Base-by-base conservation (phyloP, 2,888 invertebrate genomes). In the Desoria tigrina region DNA sequence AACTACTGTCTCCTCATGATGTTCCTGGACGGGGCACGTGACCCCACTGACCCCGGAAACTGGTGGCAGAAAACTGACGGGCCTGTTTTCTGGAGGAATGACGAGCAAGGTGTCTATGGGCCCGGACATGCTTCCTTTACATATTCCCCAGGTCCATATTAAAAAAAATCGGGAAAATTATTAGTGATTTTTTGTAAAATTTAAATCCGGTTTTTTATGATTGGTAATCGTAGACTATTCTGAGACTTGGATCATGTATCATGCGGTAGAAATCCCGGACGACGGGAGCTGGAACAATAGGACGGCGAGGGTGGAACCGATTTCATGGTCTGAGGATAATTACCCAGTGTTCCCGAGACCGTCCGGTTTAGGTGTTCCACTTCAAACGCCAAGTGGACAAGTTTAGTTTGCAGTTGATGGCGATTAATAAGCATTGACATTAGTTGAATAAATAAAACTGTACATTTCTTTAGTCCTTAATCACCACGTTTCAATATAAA, bases 111-210 rank as follows among this genome's bases (percentile, higher is more conserved):
- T 37, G 73, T 73, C 1, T 73, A 59, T 54, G 67, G 67, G 1
- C 49, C 68, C 7, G 72, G 73, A 1, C 73, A 73, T 55, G 73
- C 73, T 11, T 57, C 65, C n/a, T 67, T 71, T 18, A 73, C 73
- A 2, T 50, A 59, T 37, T 72, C 72, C 16, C 71, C 71, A 11
- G 68, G 68, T 65, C 54, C 9, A 16, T 28, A 51, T 51, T 32
- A 24, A 7, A 51, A 11, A 24, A 24, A 51, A 7, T 7, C 24
- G 24, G 9, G 4, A 7, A 24, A 11, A 24, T 51, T 14, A 51
- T 51, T 14, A 24, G 7, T 4, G 14, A 51, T 51, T 6, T 51
- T 9, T 51, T 24, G 4, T 24, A 9, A 51, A 24, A 26, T 51
- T 51, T n/a, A n/a, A n/a, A n/a, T n/a, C n/a, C n/a, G n/a, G 9